These are phyloP conservation scores for Phataginus tricuspis DNA, from an alignment of 2,797 vertebrate species.

Conservation along the genomic window DNA sequence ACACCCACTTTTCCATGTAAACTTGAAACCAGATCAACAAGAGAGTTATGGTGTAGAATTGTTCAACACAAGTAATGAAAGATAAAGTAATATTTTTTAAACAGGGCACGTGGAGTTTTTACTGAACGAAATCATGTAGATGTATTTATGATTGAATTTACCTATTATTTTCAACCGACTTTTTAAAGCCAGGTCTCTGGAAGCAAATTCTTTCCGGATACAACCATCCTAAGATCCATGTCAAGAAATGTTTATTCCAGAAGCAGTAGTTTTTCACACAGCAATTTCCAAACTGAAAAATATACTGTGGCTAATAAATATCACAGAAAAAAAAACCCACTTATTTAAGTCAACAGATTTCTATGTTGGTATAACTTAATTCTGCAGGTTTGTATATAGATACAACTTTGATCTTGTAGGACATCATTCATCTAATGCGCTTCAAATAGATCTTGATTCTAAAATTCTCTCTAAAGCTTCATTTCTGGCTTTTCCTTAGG, in stretches of 20 bases:
- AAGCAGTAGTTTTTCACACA: background rate
- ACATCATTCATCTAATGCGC: background rate
- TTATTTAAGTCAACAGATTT: conserved; percentile 8
- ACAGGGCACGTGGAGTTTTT: background rate
- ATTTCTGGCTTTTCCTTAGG: conserved; percentile 6
- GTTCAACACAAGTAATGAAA: conserved; percentile 2
- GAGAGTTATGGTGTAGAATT: background rate
- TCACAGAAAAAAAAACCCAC: background rate
- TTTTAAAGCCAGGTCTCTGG: conserved; percentile 35
- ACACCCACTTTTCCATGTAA: background rate
- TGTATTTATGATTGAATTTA: conserved; percentile 25
- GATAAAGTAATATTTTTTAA: conserved; percentile 16
- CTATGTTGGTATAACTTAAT: background rate
- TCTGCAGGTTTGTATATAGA: background rate
- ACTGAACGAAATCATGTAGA: background rate
- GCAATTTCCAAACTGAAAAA: conserved; percentile 39
- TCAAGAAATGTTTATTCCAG: conserved; percentile 49
- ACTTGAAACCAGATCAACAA: background rate
- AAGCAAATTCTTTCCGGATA: conserved; percentile 55
- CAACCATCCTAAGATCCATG: background rate
- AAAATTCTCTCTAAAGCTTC: conserved; percentile 7
- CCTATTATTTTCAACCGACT: background rate
- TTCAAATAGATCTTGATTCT: conserved; percentile 13
- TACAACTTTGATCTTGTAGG: background rate
- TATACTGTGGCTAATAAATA: background rate